Conservation (phyloP, 2,113 vertebrate species). For the Python bivittatus region DNA sequence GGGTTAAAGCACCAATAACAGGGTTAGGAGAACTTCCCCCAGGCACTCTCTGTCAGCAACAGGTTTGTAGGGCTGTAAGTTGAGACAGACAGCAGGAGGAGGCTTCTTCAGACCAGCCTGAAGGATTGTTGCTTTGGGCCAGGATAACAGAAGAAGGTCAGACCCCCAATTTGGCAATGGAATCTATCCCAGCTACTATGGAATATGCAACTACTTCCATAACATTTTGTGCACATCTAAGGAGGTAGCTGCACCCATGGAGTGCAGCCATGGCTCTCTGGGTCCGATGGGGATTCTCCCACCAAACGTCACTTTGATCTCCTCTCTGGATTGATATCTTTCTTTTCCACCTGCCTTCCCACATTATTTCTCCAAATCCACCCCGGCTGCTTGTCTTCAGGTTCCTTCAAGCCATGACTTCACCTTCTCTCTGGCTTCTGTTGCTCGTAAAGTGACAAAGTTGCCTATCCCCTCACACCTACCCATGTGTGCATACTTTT, state of each 20-base stretch:
- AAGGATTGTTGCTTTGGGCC: not conserved
- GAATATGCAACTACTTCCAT: not conserved
- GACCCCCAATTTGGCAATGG: not conserved
- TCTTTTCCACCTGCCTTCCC: not conserved
- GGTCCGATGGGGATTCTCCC: not conserved
- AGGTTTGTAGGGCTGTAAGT: not conserved
- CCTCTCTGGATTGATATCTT: not conserved
- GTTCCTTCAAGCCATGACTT: not conserved
- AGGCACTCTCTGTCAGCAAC: not conserved
- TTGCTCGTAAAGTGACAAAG: not conserved
- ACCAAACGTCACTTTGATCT: slow-evolving; percentile 16
- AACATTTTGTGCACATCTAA: not conserved
- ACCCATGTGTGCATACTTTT: not conserved
- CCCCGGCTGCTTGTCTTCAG: not conserved
- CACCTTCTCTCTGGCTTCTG: not conserved
- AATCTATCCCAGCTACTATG: not conserved
- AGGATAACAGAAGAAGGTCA: not conserved
- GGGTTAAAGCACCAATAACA: not conserved
- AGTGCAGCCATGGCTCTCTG: not conserved
- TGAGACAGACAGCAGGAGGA: not conserved
- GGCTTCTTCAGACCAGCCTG: not conserved
- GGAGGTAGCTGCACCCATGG: not conserved
- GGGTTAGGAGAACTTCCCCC: slow-evolving; percentile 16
- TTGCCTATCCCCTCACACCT: not conserved
- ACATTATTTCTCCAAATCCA: not conserved